These are phyloP conservation scores for Cygnus atratus DNA, from an alignment of 2,113 vertebrate species.

Conservation along the genomic window DNA sequence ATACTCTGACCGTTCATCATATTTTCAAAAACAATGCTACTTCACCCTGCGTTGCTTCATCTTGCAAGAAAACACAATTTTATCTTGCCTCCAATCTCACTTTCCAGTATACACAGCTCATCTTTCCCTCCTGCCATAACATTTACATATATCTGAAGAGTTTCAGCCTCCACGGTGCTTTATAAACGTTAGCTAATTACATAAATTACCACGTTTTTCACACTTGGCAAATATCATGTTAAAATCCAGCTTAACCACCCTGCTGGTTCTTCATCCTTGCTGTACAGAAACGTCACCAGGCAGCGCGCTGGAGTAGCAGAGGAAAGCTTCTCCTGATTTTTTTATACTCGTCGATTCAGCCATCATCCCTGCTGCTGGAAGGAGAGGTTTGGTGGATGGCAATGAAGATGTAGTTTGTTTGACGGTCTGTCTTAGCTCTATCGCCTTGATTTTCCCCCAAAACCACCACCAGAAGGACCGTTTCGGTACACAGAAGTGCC, in stretches of 20 bases:
- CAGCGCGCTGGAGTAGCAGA: not conserved
- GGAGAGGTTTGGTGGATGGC: rapidly evolving
- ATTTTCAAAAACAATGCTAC: not conserved
- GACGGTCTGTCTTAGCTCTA: not conserved
- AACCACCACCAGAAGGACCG: not conserved
- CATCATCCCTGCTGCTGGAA: not conserved
- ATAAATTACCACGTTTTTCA: rapidly evolving
- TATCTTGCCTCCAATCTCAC: not conserved
- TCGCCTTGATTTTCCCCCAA: not conserved
- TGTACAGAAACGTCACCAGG: not conserved
- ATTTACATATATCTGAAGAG: rapidly evolving
- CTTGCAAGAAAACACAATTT: not conserved
- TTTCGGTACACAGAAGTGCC: not conserved
- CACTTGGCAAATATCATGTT: not conserved
- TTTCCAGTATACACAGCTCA: not conserved
- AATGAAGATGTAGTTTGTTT: not conserved
- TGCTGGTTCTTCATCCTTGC: not conserved
- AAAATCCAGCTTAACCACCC: not conserved
- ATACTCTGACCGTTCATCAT: not conserved
- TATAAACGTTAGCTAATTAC: not conserved
- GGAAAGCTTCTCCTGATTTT: not conserved
- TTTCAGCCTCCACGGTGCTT: not conserved
- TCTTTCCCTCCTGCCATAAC: not conserved
- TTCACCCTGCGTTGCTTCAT: not conserved
- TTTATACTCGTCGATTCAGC: not conserved